Conservation (phyloP, 1,140 invertebrate species). For the Paralvinella palmiformis region DNA sequence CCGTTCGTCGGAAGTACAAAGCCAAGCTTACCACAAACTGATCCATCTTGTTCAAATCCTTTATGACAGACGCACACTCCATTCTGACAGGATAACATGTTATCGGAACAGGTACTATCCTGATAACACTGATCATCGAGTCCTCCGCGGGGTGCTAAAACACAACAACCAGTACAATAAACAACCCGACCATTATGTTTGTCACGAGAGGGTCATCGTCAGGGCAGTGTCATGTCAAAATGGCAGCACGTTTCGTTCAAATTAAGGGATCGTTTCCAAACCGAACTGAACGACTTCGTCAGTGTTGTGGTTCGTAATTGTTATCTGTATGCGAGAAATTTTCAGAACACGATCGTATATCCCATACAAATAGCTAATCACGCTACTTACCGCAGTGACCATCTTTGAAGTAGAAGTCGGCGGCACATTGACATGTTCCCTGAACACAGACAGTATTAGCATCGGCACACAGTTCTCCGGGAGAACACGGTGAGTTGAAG, state of each 20-base stretch:
- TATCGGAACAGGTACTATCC: background rate
- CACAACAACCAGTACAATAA: no score
- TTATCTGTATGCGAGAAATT: no score
- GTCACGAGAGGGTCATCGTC: no score
- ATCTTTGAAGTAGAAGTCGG: background rate
- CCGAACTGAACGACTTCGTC: no score
- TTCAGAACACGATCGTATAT: background rate
- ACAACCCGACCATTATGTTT: no score
- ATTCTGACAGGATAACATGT: background rate
- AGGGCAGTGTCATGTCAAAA: no score
- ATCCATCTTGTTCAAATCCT: background rate
- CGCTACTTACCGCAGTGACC: background rate
- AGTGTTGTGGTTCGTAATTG: no score
- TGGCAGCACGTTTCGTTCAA: no score
- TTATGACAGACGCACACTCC: background rate
- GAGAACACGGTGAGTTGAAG: no score
- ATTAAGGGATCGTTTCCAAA: no score
- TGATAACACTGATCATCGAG: background rate
- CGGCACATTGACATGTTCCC: background rate
- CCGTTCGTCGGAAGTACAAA: no score
- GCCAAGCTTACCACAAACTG: background rate
- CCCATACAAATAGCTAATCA: background rate
- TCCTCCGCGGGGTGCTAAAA: conserved; percentile 1
- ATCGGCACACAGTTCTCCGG: background rate
- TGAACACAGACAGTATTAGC: background rate